These are phyloP conservation scores for Charadrius vociferus DNA, from an alignment of 2,113 vertebrate genomes.

Conservation along the genomic window DNA sequence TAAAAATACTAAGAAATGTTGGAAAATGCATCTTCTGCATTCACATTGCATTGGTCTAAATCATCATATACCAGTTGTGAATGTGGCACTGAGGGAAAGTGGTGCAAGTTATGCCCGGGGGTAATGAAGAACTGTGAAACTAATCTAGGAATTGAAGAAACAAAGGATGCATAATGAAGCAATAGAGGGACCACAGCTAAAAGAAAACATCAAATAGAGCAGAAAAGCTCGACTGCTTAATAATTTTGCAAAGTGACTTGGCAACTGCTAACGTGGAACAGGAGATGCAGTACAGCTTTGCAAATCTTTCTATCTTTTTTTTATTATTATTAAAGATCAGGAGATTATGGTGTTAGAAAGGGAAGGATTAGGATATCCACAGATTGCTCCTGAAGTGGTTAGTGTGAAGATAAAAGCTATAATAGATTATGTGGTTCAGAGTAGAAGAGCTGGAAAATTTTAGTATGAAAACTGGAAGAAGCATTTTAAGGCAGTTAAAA, in stretches of 20 bases:
- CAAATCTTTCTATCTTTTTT: neutral
- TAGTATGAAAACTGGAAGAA: neutral
- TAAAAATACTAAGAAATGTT: neutral
- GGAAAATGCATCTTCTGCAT: neutral
- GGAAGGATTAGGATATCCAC: neutral
- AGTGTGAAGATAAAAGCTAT: neutral
- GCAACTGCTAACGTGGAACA: neutral
- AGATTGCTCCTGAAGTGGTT: neutral
- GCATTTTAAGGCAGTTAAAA: neutral
- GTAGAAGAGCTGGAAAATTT: neutral
- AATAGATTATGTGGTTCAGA: neutral
- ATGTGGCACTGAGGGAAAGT: neutral
- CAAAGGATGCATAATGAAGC: neutral
- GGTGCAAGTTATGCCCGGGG: neutral
- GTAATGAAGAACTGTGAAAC: neutral
- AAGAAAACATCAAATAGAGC: constrained; percentile 5
- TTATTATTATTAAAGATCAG: neutral
- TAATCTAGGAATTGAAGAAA: neutral
- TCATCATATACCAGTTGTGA: neutral
- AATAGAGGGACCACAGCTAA: neutral
- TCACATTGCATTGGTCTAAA: neutral
- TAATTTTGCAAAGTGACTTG: constrained; percentile 13
- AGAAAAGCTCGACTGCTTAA: neutral
- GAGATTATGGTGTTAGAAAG: constrained; percentile 32
- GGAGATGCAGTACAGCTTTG: neutral